A percentile compares a stretch with the other conserved stretches of the same genome.
Conservation (phyloP, 2,113 vertebrate species). For the Corvus hawaiiensis region DNA sequence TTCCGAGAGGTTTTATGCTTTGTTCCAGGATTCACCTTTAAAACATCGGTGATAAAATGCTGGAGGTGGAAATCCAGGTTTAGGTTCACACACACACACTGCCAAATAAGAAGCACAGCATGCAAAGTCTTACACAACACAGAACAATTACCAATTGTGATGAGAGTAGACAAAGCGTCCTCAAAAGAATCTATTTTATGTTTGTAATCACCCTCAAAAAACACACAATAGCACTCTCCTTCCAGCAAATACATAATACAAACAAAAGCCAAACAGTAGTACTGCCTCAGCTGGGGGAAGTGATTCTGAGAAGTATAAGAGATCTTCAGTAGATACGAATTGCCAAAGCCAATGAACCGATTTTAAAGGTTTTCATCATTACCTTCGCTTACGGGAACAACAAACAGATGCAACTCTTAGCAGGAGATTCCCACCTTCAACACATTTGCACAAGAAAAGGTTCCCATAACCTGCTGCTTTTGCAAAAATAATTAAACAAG, state of each 20-base stretch:
- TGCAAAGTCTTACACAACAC: slow-evolving; percentile 6
- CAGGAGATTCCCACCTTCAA: neutral
- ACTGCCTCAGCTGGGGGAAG: neutral
- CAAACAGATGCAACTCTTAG: neutral
- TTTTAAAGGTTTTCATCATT: slow-evolving; percentile 2
- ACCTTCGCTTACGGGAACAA: neutral
- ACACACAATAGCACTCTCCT: slow-evolving; percentile 62
- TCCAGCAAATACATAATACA: slow-evolving; percentile 54
- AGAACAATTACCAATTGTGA: slow-evolving; percentile 64
- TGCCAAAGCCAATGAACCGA: neutral
- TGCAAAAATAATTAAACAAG: slow-evolving; percentile 14
- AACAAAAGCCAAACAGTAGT: slow-evolving; percentile 57
- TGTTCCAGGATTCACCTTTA: neutral
- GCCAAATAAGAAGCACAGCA: neutral
- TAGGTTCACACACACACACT: neutral
- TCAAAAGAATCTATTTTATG: slow-evolving; percentile 63
- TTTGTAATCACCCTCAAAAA: slow-evolving; percentile 60
- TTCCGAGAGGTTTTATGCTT: neutral
- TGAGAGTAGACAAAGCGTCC: slow-evolving; percentile 7
- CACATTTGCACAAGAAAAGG: neutral
- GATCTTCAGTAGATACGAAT: neutral
- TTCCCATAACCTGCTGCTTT: neutral
- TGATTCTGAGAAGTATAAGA: neutral
- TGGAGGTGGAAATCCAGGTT: neutral
- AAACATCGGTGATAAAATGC: neutral